Conservation (phyloP, 92 coral and sea anemone genomes). For the Porites lobata region DNA sequence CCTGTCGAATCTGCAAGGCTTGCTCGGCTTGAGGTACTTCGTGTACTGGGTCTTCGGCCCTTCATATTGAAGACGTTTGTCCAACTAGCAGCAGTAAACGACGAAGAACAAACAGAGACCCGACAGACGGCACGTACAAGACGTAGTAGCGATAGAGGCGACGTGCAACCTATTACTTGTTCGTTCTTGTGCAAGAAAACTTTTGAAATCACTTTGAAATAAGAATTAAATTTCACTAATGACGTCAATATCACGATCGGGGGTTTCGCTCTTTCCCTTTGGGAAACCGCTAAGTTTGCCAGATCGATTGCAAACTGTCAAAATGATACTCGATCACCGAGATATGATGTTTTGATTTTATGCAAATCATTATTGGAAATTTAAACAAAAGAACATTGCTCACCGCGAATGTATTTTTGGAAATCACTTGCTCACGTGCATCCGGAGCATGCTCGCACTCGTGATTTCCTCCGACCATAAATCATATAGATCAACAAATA, state of each 20-base stretch:
- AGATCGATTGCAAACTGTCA: too few species aligned
- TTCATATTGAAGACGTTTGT: slow-evolving; percentile 46
- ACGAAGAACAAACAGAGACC: not conserved
- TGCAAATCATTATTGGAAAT: slow-evolving; percentile 18
- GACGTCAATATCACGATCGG: slow-evolving; percentile 19
- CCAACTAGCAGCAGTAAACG: slow-evolving; percentile 28
- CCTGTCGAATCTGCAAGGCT: slow-evolving; percentile 69
- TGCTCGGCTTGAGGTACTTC: slow-evolving; percentile 78
- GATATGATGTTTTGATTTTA: slow-evolving; percentile 3
- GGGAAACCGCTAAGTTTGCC: not conserved
- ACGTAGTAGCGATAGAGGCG: too few species aligned
- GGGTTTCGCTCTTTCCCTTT: not conserved
- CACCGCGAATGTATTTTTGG: not conserved
- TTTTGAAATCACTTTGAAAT: not conserved
- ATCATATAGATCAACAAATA: not conserved
- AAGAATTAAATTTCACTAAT: slow-evolving; percentile 12
- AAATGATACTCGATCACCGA: too few species aligned
- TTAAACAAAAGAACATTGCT: slow-evolving; percentile 9
- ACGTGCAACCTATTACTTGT: not conserved
- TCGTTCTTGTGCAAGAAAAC: not conserved
- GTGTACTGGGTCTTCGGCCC: slow-evolving; percentile 74
- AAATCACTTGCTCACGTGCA: slow-evolving; percentile 28
- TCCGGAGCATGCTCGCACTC: not conserved
- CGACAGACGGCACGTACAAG: not conserved
- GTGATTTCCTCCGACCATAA: not conserved